Evolutionary conservation across 2,113 vertebrate genomes (phyloP), one percentile per base, ranked within the genome.

Genomic region (Lophochroa leadbeateri): DNA sequence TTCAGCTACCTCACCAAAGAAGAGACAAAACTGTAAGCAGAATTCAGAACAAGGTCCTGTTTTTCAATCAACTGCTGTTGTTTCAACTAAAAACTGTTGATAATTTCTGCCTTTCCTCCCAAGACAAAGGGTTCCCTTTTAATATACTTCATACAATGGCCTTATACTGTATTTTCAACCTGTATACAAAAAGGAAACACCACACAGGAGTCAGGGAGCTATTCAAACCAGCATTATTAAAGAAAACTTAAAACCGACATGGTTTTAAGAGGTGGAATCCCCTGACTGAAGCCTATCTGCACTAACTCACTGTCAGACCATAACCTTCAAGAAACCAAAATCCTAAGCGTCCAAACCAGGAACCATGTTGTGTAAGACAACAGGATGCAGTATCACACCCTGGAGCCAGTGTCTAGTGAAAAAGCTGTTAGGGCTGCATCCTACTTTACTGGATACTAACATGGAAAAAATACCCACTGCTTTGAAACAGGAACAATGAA

Each of bases 311-410:
- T 31, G 19, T 19, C 7, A 39, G 3, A 49, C 5, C 0, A 0
- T 14, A 5, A 55, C 33, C 53, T 71, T 19, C 7, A 80, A 43
- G 17, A 52, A 85, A 77, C 41, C 33, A 10, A 44, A 87, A 28
- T 19, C 19, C 4, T 4, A 41, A 41, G 18, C 0, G 1, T 28
- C 33, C 25, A 68, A 60, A 46, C 5, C 63, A 64, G 20, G 20
- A 75, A 27, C 12, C 11, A 46, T 0, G 1, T 0, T 15, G 13
- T 3, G 0, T 25, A 67, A 23, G 10, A 50, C 9, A 7, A 29
- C 3, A 47, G 0, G 0, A 16, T 3, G 1, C 2, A 2, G 15
- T 17, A 80, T 10, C 25, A 20, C 8, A 23, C 7, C 5, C 24
- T 15, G 10, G 21, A 80, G 28, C 5, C 46, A 19, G 15, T 5